These are phyloP conservation scores for Hydrotaea diabolus DNA, from an alignment of 2,888 invertebrate species.

Conservation along the genomic window DNA sequence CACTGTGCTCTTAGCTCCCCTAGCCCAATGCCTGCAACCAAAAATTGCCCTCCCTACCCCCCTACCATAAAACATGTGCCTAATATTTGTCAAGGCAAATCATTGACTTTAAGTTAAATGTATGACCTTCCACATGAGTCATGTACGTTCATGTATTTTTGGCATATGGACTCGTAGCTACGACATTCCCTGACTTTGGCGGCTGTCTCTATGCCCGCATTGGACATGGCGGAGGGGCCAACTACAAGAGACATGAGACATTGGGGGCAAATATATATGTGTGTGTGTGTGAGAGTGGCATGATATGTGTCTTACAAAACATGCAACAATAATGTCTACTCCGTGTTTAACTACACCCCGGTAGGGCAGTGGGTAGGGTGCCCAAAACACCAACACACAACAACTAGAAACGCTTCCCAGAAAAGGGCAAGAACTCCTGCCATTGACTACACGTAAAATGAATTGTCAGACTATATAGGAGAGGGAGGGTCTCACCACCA, in stretches of 20 bases:
- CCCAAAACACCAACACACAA: too few species aligned
- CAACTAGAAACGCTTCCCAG: too few species aligned
- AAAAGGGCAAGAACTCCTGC: background rate
- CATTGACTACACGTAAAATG: conserved; percentile 30
- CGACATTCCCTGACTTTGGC: background rate
- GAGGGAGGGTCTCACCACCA: background rate
- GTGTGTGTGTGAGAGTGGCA: background rate
- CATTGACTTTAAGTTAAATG: conserved; percentile 26
- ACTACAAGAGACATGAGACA: background rate
- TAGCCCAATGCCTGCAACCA: too few species aligned
- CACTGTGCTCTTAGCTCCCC: too few species aligned
- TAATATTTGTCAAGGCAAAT: conserved; percentile 26
- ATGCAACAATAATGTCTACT: conserved; percentile 33
- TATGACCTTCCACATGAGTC: conserved; percentile 32
- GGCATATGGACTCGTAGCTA: background rate
- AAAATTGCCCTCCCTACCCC: background rate
- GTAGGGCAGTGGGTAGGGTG: too few species aligned
- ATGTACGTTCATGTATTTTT: conserved; percentile 36
- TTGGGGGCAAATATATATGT: too few species aligned
- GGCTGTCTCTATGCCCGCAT: background rate
- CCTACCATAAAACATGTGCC: conserved; percentile 1
- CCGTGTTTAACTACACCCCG: background rate
- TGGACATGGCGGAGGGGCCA: too few species aligned
- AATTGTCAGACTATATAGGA: background rate
- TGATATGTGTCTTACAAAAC: conserved; percentile 28